These are phyloP conservation scores for Xestia ashworthii DNA, from an alignment of 2,888 invertebrate species.

Conservation along the genomic window DNA sequence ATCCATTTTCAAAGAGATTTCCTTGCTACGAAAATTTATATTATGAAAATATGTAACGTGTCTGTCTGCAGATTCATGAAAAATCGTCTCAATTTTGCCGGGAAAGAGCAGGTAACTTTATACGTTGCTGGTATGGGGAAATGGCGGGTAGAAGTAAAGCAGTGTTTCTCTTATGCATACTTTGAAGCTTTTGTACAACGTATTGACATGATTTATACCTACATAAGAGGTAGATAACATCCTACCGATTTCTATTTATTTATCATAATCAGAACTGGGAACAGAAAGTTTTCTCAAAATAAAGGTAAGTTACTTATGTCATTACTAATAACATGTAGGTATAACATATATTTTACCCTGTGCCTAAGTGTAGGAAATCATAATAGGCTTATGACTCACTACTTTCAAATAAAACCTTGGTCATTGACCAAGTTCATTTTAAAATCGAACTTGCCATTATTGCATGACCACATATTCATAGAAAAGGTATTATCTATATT, in stretches of 20 bases:
- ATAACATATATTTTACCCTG: neutral
- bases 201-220: conserved; percentile 14
- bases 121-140: conserved; percentile 31
- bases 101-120: conserved; percentile 55
- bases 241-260: neutral
- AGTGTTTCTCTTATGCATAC: conserved; percentile 26
- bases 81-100: conserved; percentile 49
- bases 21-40: conserved; percentile 25
- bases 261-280: neutral
- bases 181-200: neutral
- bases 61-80: conserved; percentile 47
- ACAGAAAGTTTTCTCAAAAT: neutral
- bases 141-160: conserved; percentile 11
- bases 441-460: neutral
- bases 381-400: neutral
- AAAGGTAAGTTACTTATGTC: neutral
- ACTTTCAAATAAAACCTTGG: neutral
- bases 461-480: neutral
- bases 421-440: neutral
- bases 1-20: conserved; percentile 25
- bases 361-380: neutral
- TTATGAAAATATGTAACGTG: conserved; percentile 41
- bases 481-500: neutral
- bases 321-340: neutral
- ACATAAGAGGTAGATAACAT: neutral